Base-by-base conservation (phyloP, 2,113 vertebrate species). In the Grallaria varia region DNA sequence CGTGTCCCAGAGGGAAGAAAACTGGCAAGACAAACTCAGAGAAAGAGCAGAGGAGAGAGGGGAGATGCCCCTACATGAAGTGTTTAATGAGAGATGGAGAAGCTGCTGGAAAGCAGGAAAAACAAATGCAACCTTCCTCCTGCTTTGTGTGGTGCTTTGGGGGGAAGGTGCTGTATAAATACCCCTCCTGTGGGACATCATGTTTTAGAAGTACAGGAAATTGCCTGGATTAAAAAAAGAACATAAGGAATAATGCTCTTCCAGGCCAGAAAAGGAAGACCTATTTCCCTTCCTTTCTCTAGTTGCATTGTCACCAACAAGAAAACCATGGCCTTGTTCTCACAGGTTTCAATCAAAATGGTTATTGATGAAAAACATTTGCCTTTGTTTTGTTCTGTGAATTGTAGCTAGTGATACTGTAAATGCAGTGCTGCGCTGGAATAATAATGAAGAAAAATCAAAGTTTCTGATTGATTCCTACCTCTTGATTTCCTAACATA, bases 171-270 rank as follows among this genome's bases (percentile, higher is more conserved):
- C 87, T 87, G 25, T 31, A 89, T 39, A 69, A 91, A 91, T 47
- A 42, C 56, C 50, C 62, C 50, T 78, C 78, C 84, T 66, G 27
- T 55, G 78, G 84, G 87, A 94, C 14, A 35, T 10, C 11, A 2
- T 1, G 40, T 73, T 71, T 90, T 42, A 63, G 71, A 53, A 87
- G 84, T 52, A 69, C 84, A 95, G 93, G 95, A 94, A 94, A 94
- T 33, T 39, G 84, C 71, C 30, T 52, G 45, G 58, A 85, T 53
- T 91, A 37, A 55, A 87, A 93, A 91, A 91, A 82, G 84, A 78
- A 73, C 47, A 35, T 31, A 42, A 82, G 50, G 63, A 91, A 79
- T 89, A 87, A 87, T 66, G 71, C 8, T 87, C 20, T 82, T 84
- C 77, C 74, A 78, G 66, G 37, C 25, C 67, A 63, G 64, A 81